phyloP scores from a whole-genome alignment of 1,140 invertebrate genomes.

The Maniola jurtina region DNA sequence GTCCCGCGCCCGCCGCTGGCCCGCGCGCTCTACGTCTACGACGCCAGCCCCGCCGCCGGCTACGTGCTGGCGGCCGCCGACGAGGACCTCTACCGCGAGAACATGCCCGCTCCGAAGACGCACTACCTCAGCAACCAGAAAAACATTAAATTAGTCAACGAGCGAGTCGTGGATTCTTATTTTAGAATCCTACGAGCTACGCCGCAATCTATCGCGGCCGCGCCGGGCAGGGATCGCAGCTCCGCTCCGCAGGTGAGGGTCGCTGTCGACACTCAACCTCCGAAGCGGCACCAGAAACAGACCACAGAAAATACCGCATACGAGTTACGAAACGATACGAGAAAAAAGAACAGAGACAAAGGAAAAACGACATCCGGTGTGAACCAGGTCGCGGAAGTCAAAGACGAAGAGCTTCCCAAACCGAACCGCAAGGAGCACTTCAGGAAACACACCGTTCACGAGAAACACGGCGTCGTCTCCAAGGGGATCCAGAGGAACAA shows the following conservation, averaged over 20 bases:
- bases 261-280: background rate
- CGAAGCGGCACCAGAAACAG: background rate
- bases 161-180: slow-evolving; percentile 44
- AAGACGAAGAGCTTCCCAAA: background rate
- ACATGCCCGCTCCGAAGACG: slow-evolving; percentile 39
- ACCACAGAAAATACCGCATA: background rate
- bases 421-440: slow-evolving; percentile 15
- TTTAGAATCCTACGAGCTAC: slow-evolving; percentile 40
- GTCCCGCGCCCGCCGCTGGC: no score
- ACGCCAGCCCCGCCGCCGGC: slow-evolving; percentile 40
- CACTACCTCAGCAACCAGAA: slow-evolving; percentile 40
- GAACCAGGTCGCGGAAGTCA: no score
- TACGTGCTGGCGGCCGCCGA: slow-evolving; percentile 31
- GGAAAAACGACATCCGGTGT: background rate
- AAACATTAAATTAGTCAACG: slow-evolving; percentile 41
- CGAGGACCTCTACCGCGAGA: slow-evolving; percentile 28
- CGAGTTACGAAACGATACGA: background rate
- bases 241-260: no score
- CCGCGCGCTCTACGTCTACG: slow-evolving; percentile 43
- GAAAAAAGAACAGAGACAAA: background rate
- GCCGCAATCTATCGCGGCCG: slow-evolving; percentile 12
- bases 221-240: no score
- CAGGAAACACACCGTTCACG: slow-evolving; percentile 22
- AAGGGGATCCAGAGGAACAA: background rate
- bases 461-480: background rate